Conservation (phyloP, 2,797 vertebrate species). For the Delichon dasypus region DNA sequence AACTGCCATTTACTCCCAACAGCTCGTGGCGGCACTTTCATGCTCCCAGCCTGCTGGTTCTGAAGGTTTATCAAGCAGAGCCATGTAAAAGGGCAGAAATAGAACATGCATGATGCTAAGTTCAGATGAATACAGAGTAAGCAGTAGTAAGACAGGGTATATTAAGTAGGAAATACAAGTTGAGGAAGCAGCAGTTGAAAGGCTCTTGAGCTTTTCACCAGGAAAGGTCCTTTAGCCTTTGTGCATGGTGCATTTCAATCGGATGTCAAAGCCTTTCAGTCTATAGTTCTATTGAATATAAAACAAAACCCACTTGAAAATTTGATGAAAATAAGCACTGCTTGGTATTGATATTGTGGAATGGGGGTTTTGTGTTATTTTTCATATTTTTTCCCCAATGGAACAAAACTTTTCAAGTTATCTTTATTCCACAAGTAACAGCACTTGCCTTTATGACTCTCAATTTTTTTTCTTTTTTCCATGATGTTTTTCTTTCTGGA, state of each 20-base stretch:
- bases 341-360: not conserved
- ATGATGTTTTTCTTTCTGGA: not conserved
- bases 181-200: not conserved
- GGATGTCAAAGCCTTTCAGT: not conserved
- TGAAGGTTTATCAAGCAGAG: conserved; percentile 6
- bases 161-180: not conserved
- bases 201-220: not conserved
- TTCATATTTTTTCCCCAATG: fast-evolving
- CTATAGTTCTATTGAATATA: not conserved
- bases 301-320: not conserved
- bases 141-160: not conserved
- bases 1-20: conserved; percentile 4
- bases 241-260: not conserved
- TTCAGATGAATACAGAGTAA: not conserved
- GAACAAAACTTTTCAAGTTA: not conserved
- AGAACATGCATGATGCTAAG: not conserved
- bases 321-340: not conserved
- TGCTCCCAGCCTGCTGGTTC: conserved; percentile 1
- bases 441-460: not conserved
- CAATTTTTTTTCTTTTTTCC: not conserved
- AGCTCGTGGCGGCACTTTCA: conserved; percentile 11
- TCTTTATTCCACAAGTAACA: not conserved
- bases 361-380: fast-evolving
- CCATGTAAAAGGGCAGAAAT: not conserved
- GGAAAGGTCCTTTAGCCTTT: not conserved